Base-by-base conservation (phyloP, 1,140 invertebrate species). In the Sitodiplosis mosellana region DNA sequence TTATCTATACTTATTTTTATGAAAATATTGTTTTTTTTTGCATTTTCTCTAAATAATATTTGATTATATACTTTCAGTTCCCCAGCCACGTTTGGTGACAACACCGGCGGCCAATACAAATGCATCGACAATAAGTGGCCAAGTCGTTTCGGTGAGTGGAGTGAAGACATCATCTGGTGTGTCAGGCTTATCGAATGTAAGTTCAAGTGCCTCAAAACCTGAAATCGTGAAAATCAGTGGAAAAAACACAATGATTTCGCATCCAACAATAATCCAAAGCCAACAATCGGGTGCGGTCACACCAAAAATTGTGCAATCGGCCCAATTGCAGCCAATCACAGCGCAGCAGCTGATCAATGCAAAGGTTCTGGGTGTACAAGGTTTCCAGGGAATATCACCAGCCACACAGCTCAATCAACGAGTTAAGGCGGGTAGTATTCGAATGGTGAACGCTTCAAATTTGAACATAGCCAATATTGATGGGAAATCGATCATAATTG, bases 401-500 rank as follows among this genome's bases (percentile, higher is more conserved):
- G 36, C 14, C 14, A 27, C 27, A 10, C 12, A 3, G 36, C 12
- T 14, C 36, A 38, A n/a, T 38, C 36, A 43, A 18, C 41, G 41
- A 2, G 11, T 43, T n/a, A 43, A 43, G 41, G n/a, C 51, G 19
- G 47, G 48, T 38, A 48, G 52, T n/a, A 52, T 49, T 6, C 58
- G 73, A 27, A 74, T 74, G 72, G 70, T 76, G 0, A 69, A 73
- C 17, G 69, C 65, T 8, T 56, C 63, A 10, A 67, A 67, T 47
- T 53, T 69, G n/a, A 70, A 70, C 56, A 52, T 71, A 38, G 63
- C 75, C 0, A 73, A 75, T 47, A 60, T 78, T 2, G 71, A 71
- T 17, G 78, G 78, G 1, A 80, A 81, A 54, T 77, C 75, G 3
- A 69, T 79, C 11, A 65, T 79, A 10, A 57, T 79, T 6, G 73